These are phyloP conservation scores for Myripristis murdjan DNA, from an alignment of 2,797 vertebrate genomes.

Conservation along the genomic window DNA sequence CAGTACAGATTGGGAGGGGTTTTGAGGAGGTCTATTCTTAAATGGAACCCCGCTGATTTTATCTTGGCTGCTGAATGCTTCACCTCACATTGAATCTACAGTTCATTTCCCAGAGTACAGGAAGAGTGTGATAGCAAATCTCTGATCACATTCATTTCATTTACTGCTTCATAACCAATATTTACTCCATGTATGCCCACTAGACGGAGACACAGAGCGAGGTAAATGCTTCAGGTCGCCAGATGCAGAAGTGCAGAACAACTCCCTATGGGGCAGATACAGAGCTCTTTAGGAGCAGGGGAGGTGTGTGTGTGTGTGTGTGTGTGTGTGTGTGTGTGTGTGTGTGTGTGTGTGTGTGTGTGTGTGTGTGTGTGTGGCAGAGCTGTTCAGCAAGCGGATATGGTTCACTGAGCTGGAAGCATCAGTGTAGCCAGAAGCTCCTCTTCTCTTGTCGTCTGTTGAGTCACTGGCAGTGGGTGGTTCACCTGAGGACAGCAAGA, in stretches of 20 bases:
- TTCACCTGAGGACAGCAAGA: constrained; percentile 65
- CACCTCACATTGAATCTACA: constrained; percentile 11
- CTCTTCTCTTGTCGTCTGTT: constrained; percentile 11
- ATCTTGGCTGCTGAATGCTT: constrained; percentile 16
- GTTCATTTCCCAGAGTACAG: constrained; percentile 53
- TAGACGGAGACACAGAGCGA: constrained; percentile 52
- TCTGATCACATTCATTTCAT: constrained; percentile 34
- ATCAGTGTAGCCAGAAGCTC: constrained; percentile 15
- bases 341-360: background rate
- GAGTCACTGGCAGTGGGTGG: constrained; percentile 36
- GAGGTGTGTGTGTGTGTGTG: background rate
- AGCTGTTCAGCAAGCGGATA: constrained; percentile 47
- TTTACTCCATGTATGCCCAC: constrained; percentile 44
- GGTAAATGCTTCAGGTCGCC: background rate
- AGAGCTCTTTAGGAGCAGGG: constrained; percentile 32
- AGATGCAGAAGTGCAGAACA: constrained; percentile 1
- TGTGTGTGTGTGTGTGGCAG: background rate
- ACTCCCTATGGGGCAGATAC: constrained; percentile 34
- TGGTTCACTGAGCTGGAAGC: constrained; percentile 69
- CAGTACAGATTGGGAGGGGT: background rate
- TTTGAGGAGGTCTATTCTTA: too few species aligned
- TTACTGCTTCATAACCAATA: background rate
- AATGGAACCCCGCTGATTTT: background rate
- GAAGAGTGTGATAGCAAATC: constrained; percentile 30
- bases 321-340: background rate